Base-by-base conservation (phyloP, 2,888 invertebrate genomes). In the Arrhopalites spinosus region DNA sequence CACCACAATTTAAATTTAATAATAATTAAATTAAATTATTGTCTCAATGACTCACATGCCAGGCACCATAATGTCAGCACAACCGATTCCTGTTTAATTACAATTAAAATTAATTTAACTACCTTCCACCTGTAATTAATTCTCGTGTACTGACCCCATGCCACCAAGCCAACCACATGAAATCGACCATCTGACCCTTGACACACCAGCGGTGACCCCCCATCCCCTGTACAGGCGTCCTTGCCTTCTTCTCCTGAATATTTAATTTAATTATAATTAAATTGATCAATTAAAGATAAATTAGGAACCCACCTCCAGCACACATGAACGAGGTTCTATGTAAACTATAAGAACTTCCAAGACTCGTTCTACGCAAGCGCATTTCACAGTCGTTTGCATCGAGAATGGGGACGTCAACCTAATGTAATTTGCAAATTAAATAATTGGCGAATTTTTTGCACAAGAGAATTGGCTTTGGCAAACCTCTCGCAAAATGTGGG, bases 141-240 rank as follows among this genome's bases (percentile, higher is more conserved):
- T 36, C 11, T 36, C 11, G 3, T 36, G 36, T 7, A 36, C 3
- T 36, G 5, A 36, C 92, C 92, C 92, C 92, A 92, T 29, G 91
- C 86, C 17, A 92, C 92, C 78, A 92, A 85, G 0, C 92, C 92
- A 8, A 89, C 89, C 0, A 91, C 87, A 73, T 87, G 87, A 88
- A 89, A 91, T 73, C 87, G 87, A 0, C 89, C 89, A 74, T 86
- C 86, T 66, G 86, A 85, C 36, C 36, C 36, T 82, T 87, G 86
- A 83, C 92, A 92, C 29, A 91, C 90, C 77, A 92, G 84, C 0
- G 91, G 91, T 0, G 91, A 89, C 8, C 92, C 92, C 5, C 92
- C 92, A 80, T 92, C 92, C 78, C 92, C 91, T 68, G 91, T 92
- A 86, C 93, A 93, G 29, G 93, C 90, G 84, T 93, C 93, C 84